Percentiles rank a stretch among this genome's conserved stretches.
phyloP scores from a whole-genome alignment of 2,797 vertebrate species.

The Esox masquinongy region DNA sequence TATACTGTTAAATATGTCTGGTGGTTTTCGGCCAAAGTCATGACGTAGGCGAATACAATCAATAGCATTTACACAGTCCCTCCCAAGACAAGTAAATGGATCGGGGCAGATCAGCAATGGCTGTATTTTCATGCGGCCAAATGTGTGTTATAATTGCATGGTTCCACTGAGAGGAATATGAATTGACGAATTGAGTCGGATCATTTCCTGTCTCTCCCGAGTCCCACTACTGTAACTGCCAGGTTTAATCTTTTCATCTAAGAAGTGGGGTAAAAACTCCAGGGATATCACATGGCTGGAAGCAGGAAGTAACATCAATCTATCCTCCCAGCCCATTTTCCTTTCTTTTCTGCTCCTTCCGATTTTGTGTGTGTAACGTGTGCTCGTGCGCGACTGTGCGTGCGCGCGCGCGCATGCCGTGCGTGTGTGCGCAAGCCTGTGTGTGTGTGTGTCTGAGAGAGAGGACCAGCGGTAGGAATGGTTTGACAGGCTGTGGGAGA shows the following conservation, averaged over 20 bases:
- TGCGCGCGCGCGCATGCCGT: neutral
- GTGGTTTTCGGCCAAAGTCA: neutral
- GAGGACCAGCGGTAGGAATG: neutral
- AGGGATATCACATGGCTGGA: neutral
- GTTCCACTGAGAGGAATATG: neutral
- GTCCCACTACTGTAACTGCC: neutral
- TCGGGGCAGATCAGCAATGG: neutral
- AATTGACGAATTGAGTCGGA: neutral
- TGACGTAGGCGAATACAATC: neutral
- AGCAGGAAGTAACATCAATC: too few relatives aligned
- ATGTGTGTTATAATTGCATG: neutral
- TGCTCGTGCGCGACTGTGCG: neutral
- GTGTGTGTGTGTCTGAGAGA: constrained; percentile 3
- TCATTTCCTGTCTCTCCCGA: constrained; percentile 3
- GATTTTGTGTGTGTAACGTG: neutral
- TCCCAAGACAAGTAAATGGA: neutral
- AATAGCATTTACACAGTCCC: neutral
- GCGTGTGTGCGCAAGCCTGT: neutral
- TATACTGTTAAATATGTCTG: neutral
- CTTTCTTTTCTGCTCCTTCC: too few relatives aligned
- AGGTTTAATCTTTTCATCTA: neutral
- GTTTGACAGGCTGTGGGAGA: neutral
- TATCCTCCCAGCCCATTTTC: too few relatives aligned
- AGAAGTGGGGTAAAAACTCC: neutral
- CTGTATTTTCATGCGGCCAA: neutral